Conservation (phyloP, 2,888 invertebrate genomes). For the Drosophila sordidula region DNA sequence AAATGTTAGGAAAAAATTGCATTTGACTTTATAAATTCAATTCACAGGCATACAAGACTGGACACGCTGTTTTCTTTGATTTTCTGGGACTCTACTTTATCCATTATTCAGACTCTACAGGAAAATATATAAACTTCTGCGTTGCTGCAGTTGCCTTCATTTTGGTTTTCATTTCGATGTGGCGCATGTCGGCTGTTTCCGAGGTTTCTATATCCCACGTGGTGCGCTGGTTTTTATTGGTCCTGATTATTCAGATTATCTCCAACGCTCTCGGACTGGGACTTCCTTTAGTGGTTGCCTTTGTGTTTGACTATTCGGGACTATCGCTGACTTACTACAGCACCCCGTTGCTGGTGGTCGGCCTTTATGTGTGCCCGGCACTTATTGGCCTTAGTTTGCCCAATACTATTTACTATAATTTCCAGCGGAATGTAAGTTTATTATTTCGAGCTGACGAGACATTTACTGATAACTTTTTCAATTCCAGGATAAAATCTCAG, state of each 20-base stretch:
- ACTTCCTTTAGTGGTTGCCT: conserved; percentile 80
- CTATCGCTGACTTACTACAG: conserved; percentile 87
- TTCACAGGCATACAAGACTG: conserved; percentile 82
- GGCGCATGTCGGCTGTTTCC: conserved; percentile 70
- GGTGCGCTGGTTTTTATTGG: conserved; percentile 53
- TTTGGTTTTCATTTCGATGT: conserved; percentile 69
- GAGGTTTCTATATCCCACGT: conserved; percentile 29
- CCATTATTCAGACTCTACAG: conserved; percentile 86
- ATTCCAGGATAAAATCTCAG: conserved; percentile 72
- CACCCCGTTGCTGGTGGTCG: conserved; percentile 86
- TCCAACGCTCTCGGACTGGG: conserved; percentile 78
- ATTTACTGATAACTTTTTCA: conserved; percentile 2
- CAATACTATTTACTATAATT: neutral
- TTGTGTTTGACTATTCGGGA: conserved; percentile 82
- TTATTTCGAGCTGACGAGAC: neutral
- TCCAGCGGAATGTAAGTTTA: neutral
- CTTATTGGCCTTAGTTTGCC: conserved; percentile 80
- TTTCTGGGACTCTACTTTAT: conserved; percentile 89
- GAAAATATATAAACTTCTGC: conserved; percentile 82
- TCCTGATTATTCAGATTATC: conserved; percentile 41
- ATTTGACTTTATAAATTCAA: neutral
- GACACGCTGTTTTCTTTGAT: conserved; percentile 89
- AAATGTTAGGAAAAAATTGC: neutral
- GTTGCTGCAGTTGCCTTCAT: conserved; percentile 82
- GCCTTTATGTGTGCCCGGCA: conserved; percentile 81